Conservation (phyloP, 2,113 vertebrate genomes). For the Cricetomys ansorgei region DNA sequence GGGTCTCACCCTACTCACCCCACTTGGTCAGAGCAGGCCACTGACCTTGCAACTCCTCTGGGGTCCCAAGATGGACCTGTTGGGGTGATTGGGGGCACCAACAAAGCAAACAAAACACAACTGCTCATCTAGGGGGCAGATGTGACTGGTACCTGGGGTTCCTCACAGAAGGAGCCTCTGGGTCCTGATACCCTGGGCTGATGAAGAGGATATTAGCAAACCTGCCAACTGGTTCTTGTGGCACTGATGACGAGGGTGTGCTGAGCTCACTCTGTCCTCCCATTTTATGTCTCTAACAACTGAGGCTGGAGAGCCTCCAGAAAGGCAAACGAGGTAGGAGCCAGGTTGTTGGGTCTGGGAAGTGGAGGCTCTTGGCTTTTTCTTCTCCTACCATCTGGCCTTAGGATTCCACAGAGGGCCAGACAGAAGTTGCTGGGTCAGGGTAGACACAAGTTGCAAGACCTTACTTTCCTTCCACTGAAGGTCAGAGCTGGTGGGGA, state of each 20-base stretch:
- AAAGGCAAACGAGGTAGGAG: background rate
- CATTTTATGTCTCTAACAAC: background rate
- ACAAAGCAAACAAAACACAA: no score
- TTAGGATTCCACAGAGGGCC: background rate
- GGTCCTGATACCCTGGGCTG: background rate
- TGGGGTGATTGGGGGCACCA: no score
- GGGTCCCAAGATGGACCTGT: background rate
- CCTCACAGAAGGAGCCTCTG: background rate
- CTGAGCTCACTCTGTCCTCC: background rate
- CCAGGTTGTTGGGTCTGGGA: background rate
- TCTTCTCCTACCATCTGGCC: background rate
- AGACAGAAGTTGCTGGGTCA: background rate
- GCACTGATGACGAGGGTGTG: background rate
- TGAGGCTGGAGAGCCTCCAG: background rate
- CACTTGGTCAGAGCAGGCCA: background rate
- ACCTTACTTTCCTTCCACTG: no score
- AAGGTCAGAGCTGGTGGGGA: background rate
- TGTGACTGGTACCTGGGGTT: background rate
- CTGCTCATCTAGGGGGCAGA: background rate
- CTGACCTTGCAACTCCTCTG: background rate
- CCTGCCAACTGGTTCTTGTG: accelerated
- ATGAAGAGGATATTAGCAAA: background rate
- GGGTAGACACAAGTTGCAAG: no score
- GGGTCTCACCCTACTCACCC: background rate
- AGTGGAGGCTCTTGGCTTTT: background rate